A percentile compares a stretch with the other conserved stretches of the same genome.
These are phyloP conservation scores for Elgaria multicarinata DNA, from an alignment of 2,113 vertebrate species.

Conservation along the genomic window DNA sequence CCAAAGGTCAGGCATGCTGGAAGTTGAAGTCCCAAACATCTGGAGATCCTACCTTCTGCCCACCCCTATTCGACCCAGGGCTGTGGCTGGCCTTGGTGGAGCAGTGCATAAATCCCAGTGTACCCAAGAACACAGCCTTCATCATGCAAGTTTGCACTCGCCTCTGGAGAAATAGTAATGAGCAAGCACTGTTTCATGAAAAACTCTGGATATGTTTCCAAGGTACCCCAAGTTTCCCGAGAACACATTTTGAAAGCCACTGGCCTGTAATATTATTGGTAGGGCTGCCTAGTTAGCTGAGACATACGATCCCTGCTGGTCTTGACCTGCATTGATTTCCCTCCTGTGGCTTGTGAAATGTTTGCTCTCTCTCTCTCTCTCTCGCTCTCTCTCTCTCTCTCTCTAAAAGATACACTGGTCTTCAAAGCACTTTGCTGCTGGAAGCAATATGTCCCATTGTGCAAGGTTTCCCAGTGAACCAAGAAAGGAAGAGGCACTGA, in stretches of 20 bases:
- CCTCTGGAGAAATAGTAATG: not conserved
- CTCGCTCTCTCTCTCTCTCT: not conserved
- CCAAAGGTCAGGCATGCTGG: too few relatives aligned
- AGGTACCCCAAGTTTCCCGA: not conserved
- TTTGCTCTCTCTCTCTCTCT: not conserved
- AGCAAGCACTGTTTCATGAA: too few relatives aligned
- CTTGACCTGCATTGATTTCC: slow-evolving; percentile 27
- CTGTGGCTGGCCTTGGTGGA: not conserved
- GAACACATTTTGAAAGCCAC: not conserved
- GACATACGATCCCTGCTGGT: slow-evolving; percentile 7
- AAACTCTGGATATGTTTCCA: not conserved
- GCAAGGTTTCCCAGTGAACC: not conserved
- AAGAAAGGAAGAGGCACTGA: too few relatives aligned
- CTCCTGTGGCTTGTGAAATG: slow-evolving; percentile 27
- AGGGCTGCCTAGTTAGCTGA: slow-evolving; percentile 20
- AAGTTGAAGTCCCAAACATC: too few relatives aligned
- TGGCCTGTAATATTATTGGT: not conserved
- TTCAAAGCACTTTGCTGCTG: not conserved
- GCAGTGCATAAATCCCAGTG: not conserved
- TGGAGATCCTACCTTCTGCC: too few relatives aligned
- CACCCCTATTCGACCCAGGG: not conserved
- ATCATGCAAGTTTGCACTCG: not conserved
- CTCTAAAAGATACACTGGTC: not conserved
- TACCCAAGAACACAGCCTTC: not conserved
- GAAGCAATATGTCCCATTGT: not conserved